Base-by-base conservation (phyloP, 2,797 vertebrate species). In the Coregonus suidteri region DNA sequence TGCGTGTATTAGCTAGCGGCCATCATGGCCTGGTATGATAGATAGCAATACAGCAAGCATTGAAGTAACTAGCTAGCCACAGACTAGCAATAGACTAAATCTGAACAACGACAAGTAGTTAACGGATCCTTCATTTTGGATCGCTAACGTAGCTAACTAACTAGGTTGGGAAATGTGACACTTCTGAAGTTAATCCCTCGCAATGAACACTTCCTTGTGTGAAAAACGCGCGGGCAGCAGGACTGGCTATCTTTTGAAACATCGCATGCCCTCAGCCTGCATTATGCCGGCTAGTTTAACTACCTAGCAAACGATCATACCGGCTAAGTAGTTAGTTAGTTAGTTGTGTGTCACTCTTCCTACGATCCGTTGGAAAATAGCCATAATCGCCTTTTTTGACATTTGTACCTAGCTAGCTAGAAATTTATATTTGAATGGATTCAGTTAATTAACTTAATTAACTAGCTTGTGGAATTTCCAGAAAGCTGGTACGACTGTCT, bases 1-100 rank as follows among this genome's bases (percentile, higher is more conserved):
- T 47, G 41, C 41, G 41, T 47, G 41, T 11, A 47, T 47, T 59
- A 54, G 90, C 86, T 88, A 90, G 82, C 16, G 15, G 41, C 20
- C 62, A 25, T 65, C 3, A 15, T 66, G 20, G 64, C 30, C 11
- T 66, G 30, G 25, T 20, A 1, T 47, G 15, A 53, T 34, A 34
- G 4, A 0, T 30, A 75, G 25, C 41, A 15, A 16, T 75, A 52
- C 13, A 15, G 20, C 41, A 47, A 3, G 41, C 41, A 9, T 47
- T 47, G 7, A 47, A 11, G 41, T 47, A 47, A 6, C 76, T 69
- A 54, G 30, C 4, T 52, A 76, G 13, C 41, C 31, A 20, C 5
- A 14, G 31, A 47, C 15, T 37, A 41, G 25, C 25, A 25, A 25
- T 25, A 30, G 30, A 56, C 16, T 56, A 34, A 47, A 47, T 47